Evolutionary conservation across 2,888 invertebrate genomes (phyloP).

Genomic region (Leucozona laternaria): DNA sequence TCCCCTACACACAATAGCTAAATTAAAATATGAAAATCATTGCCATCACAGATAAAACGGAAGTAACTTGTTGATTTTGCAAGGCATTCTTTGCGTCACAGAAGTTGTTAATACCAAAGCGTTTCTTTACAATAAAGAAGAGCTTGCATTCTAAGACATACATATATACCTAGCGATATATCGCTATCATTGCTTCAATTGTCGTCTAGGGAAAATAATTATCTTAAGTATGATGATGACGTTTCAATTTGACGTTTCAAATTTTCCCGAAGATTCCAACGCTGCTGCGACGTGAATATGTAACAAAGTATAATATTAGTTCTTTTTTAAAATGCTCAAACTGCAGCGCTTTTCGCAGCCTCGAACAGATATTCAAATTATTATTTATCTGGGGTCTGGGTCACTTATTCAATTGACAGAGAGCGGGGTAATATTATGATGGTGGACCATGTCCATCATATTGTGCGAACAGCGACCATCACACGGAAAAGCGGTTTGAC

Average conservation of each 20-base stretch:
- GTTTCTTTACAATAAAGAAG: neutral
- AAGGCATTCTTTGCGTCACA: conserved; percentile 17
- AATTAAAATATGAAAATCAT: conserved; percentile 63
- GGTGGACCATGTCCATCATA: conserved; percentile 40
- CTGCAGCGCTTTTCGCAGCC: conserved; percentile 72
- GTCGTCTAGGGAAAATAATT: conserved; percentile 3
- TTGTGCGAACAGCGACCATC: conserved; percentile 55
- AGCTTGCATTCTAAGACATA: neutral
- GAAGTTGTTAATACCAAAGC: neutral
- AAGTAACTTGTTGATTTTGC: conserved; percentile 65
- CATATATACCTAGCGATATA: no score
- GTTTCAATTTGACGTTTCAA: neutral
- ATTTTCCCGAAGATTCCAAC: neutral
- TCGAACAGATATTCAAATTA: conserved; percentile 59
- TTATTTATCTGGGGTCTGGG: conserved; percentile 71
- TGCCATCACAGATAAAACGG: conserved; percentile 51
- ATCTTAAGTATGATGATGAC: conserved; percentile 4
- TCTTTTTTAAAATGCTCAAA: conserved; percentile 10
- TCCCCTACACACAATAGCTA: conserved; percentile 22
- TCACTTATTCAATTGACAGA: conserved; percentile 73
- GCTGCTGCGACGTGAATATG: neutral
- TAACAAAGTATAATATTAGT: neutral
- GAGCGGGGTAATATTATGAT: conserved; percentile 54
- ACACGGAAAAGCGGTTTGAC: conserved; percentile 31
- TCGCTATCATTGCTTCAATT: neutral